A percentile compares a stretch with the other conserved stretches of the same genome.
These are phyloP conservation scores for Amblyjoppa fuscipennis DNA, from an alignment of 2,888 invertebrate genomes.

Conservation along the genomic window DNA sequence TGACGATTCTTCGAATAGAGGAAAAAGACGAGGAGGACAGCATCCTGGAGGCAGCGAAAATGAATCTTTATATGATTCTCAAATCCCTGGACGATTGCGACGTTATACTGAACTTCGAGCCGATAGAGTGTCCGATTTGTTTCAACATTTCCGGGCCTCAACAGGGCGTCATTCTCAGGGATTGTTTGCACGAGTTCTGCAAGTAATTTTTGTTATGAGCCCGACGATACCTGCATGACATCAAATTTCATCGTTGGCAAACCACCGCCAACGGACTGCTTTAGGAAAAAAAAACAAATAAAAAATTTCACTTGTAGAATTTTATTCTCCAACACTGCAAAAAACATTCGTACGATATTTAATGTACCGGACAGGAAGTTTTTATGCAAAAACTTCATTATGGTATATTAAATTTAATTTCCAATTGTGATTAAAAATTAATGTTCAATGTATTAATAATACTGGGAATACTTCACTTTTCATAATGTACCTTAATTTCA, in stretches of 20 bases:
- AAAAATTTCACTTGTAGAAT: too few relatives aligned
- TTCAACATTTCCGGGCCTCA: constrained; percentile 88
- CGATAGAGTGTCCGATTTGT: constrained; percentile 94
- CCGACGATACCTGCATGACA: constrained; percentile 11
- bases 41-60: constrained; percentile 77
- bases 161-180: constrained; percentile 92
- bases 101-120: constrained; percentile 90
- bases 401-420: not conserved
- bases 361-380: too few relatives aligned
- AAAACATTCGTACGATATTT: too few relatives aligned
- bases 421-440: too few relatives aligned
- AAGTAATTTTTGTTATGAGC: constrained; percentile 84
- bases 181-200: constrained; percentile 96
- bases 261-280: too few relatives aligned
- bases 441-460: too few relatives aligned
- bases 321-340: too few relatives aligned
- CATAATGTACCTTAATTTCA: too few relatives aligned
- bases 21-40: constrained; percentile 73
- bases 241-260: too few relatives aligned
- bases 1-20: constrained; percentile 25
- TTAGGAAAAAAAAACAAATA: too few relatives aligned
- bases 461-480: too few relatives aligned
- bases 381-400: constrained; percentile 51
- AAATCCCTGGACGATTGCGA: constrained; percentile 91
- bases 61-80: constrained; percentile 86